Percentiles rank a stretch among this genome's conserved stretches.
These are phyloP conservation scores for Panurus biarmicus DNA, from an alignment of 2,113 vertebrate species.

Conservation along the genomic window DNA sequence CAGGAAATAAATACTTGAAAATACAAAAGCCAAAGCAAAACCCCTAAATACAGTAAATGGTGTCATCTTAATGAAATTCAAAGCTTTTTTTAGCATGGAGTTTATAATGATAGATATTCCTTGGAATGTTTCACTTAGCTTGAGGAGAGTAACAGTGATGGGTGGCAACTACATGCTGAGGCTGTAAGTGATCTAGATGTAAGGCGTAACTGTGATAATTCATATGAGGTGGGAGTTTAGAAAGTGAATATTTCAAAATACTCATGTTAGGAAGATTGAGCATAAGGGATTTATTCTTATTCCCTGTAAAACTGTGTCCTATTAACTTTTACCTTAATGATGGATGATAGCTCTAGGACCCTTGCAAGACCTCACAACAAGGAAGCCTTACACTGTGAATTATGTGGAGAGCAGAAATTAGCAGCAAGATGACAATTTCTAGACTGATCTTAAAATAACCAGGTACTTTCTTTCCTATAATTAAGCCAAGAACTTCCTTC, in stretches of 20 bases:
- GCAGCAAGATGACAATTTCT: neutral
- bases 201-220: neutral
- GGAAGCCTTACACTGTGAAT: neutral
- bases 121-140: neutral
- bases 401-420: neutral
- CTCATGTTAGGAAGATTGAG: neutral
- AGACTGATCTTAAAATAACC: slow-evolving; percentile 18
- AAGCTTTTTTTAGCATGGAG: neutral
- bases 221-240: neutral
- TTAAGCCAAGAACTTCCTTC: slow-evolving; percentile 15
- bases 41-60: neutral
- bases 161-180: neutral
- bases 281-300: neutral
- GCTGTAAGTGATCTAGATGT: neutral
- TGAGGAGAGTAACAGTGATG: neutral
- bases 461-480: neutral
- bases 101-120: neutral
- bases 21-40: neutral
- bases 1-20: neutral
- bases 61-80: neutral
- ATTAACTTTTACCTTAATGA: neutral
- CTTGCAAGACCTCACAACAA: neutral
- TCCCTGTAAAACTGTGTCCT: neutral
- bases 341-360: neutral
- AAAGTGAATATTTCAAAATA: neutral